Conservation (phyloP, 2,888 invertebrate species). For the Spilarctia lutea region DNA sequence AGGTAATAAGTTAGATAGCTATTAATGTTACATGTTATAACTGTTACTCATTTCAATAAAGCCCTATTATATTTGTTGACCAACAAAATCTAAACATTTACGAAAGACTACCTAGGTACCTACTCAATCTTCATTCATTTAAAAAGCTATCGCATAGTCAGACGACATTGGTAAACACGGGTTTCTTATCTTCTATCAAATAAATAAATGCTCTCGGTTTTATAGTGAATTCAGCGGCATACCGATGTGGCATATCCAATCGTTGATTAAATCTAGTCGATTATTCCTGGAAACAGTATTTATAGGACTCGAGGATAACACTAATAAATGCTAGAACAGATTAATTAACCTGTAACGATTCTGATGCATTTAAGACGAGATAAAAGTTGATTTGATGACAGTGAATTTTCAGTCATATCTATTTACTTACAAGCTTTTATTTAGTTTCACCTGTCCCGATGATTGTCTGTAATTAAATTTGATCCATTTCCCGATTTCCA, state of each 20-base stretch:
- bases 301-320: background rate
- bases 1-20: too few relatives aligned
- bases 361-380: background rate
- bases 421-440: too few relatives aligned
- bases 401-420: too few relatives aligned
- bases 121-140: background rate
- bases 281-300: background rate
- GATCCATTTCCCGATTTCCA: too few relatives aligned
- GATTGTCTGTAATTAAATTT: too few relatives aligned
- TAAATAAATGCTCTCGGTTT: conserved; percentile 1
- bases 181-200: conserved; percentile 1
- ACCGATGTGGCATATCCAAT: conserved; percentile 2
- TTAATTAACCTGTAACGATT: background rate
- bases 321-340: background rate
- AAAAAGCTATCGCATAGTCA: background rate
- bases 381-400: background rate
- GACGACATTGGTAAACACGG: background rate
- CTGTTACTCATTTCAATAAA: too few relatives aligned
- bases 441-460: too few relatives aligned
- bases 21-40: too few relatives aligned
- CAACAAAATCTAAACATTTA: background rate
- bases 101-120: too few relatives aligned
- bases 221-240: background rate
- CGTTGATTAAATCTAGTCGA: background rate
- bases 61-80: background rate